Percentiles rank a stretch among this genome's conserved stretches.
Evolutionary conservation across 2,113 vertebrate genomes (phyloP).

Genomic region (Scophthalmus maximus): DNA sequence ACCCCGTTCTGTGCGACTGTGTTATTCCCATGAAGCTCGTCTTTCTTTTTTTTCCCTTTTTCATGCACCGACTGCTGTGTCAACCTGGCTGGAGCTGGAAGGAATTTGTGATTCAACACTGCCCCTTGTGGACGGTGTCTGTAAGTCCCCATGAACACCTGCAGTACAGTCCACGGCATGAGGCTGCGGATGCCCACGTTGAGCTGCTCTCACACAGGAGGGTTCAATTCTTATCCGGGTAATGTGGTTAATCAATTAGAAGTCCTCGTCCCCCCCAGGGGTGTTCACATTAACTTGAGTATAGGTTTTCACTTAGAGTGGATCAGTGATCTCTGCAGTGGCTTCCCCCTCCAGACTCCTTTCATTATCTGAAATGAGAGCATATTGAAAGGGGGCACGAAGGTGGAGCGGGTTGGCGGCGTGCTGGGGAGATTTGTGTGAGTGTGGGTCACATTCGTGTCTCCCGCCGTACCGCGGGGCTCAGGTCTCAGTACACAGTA

Average conservation of each 20-base stretch:
- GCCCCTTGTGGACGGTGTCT: constrained; percentile 72
- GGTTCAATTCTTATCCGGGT: constrained; percentile 77
- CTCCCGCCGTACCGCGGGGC: constrained; percentile 43
- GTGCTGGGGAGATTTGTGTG: constrained; percentile 45
- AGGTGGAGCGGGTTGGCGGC: constrained; percentile 65
- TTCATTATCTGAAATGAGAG: constrained; percentile 82
- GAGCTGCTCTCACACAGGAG: constrained; percentile 70
- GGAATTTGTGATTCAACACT: constrained; percentile 77
- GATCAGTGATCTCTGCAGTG: constrained; percentile 80
- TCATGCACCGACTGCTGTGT: constrained; percentile 56
- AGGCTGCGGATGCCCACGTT: constrained; percentile 64
- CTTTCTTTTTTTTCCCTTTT: constrained; percentile 26
- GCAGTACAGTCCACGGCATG: constrained; percentile 58
- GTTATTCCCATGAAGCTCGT: constrained; percentile 40
- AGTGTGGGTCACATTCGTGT: constrained; percentile 60
- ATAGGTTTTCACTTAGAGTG: constrained; percentile 84
- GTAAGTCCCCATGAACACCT: constrained; percentile 56
- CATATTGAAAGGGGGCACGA: constrained; percentile 66
- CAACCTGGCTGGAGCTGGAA: constrained; percentile 30
- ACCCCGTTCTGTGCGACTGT: constrained; percentile 43
- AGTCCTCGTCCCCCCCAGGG: constrained; percentile 73
- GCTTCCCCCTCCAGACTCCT: constrained; percentile 77
- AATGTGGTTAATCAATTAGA: constrained; percentile 83
- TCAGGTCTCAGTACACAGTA: constrained; percentile 13
- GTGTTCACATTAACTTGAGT: constrained; percentile 82